These are phyloP conservation scores for Brachionichthys hirsutus DNA, from an alignment of 2,113 vertebrate genomes.

Conservation along the genomic window DNA sequence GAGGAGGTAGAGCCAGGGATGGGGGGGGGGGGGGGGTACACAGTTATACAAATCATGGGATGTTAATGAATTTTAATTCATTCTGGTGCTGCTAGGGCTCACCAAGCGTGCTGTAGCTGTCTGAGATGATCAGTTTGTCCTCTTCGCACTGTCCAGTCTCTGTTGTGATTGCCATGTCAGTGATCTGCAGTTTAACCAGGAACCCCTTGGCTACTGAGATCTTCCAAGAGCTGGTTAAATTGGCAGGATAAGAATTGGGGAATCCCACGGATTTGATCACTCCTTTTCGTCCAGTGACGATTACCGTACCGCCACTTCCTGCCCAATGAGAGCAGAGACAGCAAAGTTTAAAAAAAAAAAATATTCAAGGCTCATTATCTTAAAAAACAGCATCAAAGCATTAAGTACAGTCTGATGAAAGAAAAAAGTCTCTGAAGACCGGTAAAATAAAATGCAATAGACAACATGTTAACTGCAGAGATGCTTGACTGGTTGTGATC, in stretches of 20 bases:
- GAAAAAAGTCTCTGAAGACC: neutral
- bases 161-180: conserved; percentile 70
- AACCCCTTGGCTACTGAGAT: conserved; percentile 70
- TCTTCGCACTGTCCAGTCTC: conserved; percentile 67
- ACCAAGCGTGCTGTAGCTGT: conserved; percentile 71
- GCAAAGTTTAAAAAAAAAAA: neutral
- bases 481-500: no score
- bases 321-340: conserved; percentile 22
- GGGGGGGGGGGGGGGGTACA: no score
- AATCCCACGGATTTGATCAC: conserved; percentile 69
- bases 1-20: neutral
- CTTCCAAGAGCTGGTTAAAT: conserved; percentile 70
- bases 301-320: conserved; percentile 55
- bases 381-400: neutral
- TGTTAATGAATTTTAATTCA: no score
- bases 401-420: conserved; percentile 24
- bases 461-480: neutral
- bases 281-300: conserved; percentile 69
- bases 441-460: neutral
- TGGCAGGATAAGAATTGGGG: conserved; percentile 71
- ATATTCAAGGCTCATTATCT: neutral
- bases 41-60: no score
- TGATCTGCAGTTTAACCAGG: conserved; percentile 71
- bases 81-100: conserved; percentile 8
- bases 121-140: conserved; percentile 70